These are phyloP conservation scores for Oenanthe oenanthe DNA, from an alignment of 2,113 vertebrate genomes.

Conservation along the genomic window DNA sequence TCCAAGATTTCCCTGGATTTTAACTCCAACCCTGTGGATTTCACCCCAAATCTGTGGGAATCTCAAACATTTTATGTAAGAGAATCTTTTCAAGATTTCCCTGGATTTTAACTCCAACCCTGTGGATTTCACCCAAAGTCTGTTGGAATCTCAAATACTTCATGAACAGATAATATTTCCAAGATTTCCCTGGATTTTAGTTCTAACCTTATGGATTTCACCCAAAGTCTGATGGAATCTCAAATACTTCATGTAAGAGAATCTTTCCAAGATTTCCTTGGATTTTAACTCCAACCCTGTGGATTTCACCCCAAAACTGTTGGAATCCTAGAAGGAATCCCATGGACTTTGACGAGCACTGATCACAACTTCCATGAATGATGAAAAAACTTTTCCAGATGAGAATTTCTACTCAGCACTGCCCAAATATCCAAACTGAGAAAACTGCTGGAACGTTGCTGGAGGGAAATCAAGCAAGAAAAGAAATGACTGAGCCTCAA, in stretches of 20 bases:
- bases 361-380: not conserved
- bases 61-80: not conserved
- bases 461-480: constrained; percentile 12
- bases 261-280: not conserved
- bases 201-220: not conserved
- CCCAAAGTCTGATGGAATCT: not conserved
- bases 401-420: not conserved
- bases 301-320: not conserved
- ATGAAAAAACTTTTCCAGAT: constrained; percentile 8
- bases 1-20: not conserved
- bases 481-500: not conserved
- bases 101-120: not conserved
- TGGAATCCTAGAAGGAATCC: not conserved
- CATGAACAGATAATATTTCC: not conserved
- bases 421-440: not conserved
- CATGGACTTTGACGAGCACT: not conserved
- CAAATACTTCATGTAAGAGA: not conserved
- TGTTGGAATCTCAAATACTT: not conserved
- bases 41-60: not conserved
- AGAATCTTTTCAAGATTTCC: not conserved
- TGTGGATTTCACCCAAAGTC: not conserved
- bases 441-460: not conserved
- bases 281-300: not conserved
- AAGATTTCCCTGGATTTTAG: not conserved
- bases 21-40: not conserved